A percentile compares a stretch with the other conserved stretches of the same genome.
Evolutionary conservation across 2,113 vertebrate genomes (phyloP).

Genomic region (Rhabdomys dilectus): DNA sequence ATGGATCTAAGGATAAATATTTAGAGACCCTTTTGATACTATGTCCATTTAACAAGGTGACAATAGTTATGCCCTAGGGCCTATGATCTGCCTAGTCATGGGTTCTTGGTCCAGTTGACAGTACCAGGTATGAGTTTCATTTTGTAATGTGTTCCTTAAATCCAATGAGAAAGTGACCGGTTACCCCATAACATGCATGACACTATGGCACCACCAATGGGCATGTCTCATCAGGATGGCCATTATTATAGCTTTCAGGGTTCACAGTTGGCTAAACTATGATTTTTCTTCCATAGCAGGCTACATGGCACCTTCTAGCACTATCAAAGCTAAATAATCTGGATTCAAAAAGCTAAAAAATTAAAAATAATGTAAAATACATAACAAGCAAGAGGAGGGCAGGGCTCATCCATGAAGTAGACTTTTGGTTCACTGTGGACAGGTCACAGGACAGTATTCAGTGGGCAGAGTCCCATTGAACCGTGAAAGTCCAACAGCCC

Average conservation of each 20-base stretch:
- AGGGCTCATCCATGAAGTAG: neutral
- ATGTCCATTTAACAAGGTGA: neutral
- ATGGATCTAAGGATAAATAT: neutral
- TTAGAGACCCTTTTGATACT: neutral
- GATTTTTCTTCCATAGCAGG: neutral
- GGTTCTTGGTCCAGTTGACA: neutral
- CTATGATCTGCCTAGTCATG: neutral
- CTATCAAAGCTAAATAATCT: neutral
- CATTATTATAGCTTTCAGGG: neutral
- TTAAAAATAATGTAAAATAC: neutral
- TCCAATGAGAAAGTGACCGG: neutral
- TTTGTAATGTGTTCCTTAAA: neutral
- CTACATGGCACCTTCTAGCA: neutral
- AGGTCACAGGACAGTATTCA: accelerated
- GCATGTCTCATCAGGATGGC: neutral
- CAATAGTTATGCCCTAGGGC: neutral
- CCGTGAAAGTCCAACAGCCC: neutral
- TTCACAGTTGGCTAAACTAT: neutral
- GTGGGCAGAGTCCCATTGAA: accelerated
- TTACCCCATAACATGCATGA: neutral
- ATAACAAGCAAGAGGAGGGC: neutral
- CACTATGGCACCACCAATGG: no score
- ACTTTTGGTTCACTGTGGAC: neutral
- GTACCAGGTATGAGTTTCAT: neutral
- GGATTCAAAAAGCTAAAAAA: neutral